A percentile compares a stretch with the other conserved stretches of the same genome.
phyloP scores from a whole-genome alignment of 2,113 vertebrate species.

The Mola mola region DNA sequence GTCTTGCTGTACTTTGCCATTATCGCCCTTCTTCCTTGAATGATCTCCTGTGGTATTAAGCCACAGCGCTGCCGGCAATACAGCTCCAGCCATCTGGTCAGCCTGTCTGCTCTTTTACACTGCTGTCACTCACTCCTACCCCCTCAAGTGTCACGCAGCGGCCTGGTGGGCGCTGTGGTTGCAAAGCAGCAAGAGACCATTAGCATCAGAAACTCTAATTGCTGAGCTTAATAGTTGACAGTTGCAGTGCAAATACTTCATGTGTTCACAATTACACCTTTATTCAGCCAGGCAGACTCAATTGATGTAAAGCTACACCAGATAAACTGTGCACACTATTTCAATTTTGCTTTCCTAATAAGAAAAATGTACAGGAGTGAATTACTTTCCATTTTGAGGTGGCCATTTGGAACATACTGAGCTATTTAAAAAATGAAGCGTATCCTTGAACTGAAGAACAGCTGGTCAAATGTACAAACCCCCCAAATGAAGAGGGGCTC shows the following conservation, averaged over 20 bases:
- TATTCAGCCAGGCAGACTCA: slow-evolving; percentile 21
- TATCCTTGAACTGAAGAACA: no score
- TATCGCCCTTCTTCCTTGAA: slow-evolving; percentile 35
- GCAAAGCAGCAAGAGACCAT: slow-evolving; percentile 62
- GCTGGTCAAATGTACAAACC: no score
- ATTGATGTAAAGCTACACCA: slow-evolving; percentile 19
- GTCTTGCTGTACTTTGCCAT: slow-evolving; percentile 4
- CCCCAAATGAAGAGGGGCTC: no score
- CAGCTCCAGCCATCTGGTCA: slow-evolving; percentile 79
- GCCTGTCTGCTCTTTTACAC: slow-evolving; percentile 69
- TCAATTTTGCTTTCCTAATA: no score
- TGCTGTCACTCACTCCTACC: slow-evolving; percentile 73
- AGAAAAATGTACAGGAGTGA: no score
- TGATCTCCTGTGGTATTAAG: slow-evolving; percentile 58
- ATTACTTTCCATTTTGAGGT: neutral
- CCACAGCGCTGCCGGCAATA: slow-evolving; percentile 65
- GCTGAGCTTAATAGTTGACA: slow-evolving; percentile 65
- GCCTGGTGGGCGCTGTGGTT: slow-evolving; percentile 59
- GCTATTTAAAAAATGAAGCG: no score
- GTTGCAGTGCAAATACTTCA: slow-evolving; percentile 62
- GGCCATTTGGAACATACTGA: neutral
- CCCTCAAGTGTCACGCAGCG: slow-evolving; percentile 76
- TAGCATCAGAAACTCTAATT: slow-evolving; percentile 67
- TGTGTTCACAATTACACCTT: slow-evolving; percentile 54
- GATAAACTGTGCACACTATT: no score